Percentiles rank a stretch among this genome's conserved stretches.
Conservation (phyloP, 2,797 vertebrate genomes). For the Takifugu rubripes region DNA sequence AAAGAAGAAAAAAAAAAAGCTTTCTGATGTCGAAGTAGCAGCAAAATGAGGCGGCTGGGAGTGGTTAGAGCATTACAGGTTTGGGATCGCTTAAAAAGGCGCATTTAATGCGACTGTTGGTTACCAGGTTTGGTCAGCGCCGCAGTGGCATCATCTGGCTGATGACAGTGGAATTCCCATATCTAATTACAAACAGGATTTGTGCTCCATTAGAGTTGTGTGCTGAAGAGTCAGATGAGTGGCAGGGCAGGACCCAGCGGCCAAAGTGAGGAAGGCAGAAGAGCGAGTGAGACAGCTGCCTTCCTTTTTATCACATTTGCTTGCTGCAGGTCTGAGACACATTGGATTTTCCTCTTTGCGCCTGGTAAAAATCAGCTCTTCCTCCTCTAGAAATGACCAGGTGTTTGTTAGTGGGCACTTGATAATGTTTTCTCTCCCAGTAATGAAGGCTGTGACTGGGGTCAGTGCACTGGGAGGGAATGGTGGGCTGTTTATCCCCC, state of each 20-base stretch:
- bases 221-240: conserved; percentile 91
- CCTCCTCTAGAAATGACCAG: conserved; percentile 84
- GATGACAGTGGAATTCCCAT: conserved; percentile 99
- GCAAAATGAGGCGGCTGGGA: not conserved
- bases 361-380: conserved; percentile 82
- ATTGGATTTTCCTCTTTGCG: conserved; percentile 66
- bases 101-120: conserved; percentile 12
- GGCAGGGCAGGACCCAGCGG: conserved; percentile 86
- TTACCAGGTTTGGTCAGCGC: conserved; percentile 35
- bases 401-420: conserved; percentile 87
- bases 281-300: conserved; percentile 66
- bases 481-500: conserved; percentile 79
- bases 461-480: conserved; percentile 76
- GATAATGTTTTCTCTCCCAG: conserved; percentile 82
- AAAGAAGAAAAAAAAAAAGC: conserved; percentile 39
- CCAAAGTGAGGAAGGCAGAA: conserved; percentile 54
- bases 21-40: conserved; percentile 19
- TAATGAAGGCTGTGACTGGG: conserved; percentile 81
- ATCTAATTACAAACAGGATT: conserved; percentile 99
- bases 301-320: conserved; percentile 51
- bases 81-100: not conserved
- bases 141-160: conserved; percentile 97
- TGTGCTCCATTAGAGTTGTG: conserved; percentile 99
- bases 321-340: conserved; percentile 80
- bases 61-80: not conserved